Percentiles rank a stretch among this genome's conserved stretches.
Conservation (phyloP, 2,113 vertebrate genomes). For the Symphodus melops region DNA sequence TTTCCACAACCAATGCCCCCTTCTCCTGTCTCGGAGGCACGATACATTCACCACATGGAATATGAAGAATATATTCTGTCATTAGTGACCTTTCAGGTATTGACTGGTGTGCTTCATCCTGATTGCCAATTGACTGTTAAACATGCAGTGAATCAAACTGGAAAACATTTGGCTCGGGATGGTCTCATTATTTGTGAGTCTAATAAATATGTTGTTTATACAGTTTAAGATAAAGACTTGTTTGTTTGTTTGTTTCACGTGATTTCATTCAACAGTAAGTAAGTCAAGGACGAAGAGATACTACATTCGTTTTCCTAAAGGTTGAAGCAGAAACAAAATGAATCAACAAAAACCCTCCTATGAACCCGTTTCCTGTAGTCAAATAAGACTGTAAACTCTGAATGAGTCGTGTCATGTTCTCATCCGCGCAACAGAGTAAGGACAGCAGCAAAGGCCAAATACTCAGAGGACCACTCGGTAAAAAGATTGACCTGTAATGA, state of each 20-base stretch:
- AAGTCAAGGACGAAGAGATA: neutral
- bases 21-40: conserved; percentile 20
- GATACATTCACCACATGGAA: conserved; percentile 25
- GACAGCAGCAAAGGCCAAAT: neutral
- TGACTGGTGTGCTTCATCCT: conserved; percentile 30
- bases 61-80: conserved; percentile 49
- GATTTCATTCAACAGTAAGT: neutral
- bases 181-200: neutral
- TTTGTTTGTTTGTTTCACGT: conserved; percentile 1
- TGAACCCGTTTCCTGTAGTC: neutral
- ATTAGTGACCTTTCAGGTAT: conserved; percentile 60
- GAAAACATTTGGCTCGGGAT: conserved; percentile 12
- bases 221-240: neutral
- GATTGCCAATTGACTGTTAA: conserved; percentile 32
- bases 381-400: neutral
- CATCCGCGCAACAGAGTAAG: neutral
- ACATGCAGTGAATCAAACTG: conserved; percentile 29
- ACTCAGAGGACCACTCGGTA: neutral
- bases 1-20: conserved; percentile 27
- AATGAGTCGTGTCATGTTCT: neutral
- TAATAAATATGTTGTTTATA: conserved; percentile 1
- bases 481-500: neutral
- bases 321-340: neutral
- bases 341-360: neutral
- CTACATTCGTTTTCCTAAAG: neutral